phyloP scores from a whole-genome alignment of 2,113 vertebrate genomes.

The Ochotona curzoniae region DNA sequence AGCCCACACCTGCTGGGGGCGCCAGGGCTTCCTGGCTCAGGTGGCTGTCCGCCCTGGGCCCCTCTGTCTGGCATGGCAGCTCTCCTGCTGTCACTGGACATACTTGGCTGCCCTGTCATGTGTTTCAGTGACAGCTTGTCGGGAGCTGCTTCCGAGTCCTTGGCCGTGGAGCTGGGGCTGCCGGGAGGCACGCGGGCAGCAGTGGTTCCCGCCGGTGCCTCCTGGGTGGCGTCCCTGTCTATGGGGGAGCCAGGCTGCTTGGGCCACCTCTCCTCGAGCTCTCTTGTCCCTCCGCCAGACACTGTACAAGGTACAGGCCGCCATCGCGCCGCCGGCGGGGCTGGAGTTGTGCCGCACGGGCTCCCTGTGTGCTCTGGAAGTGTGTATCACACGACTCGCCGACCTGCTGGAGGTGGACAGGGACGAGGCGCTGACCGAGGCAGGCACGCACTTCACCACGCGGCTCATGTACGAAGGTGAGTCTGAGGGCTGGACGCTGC shows the following conservation, averaged over 20 bases:
- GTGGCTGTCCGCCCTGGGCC: too few relatives aligned
- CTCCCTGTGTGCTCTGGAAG: slow-evolving; percentile 93
- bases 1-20: too few relatives aligned
- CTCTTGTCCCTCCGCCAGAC: slow-evolving; percentile 87
- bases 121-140: too few relatives aligned
- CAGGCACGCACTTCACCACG: slow-evolving; percentile 90
- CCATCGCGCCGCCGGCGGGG: slow-evolving; percentile 91
- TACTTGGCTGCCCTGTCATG: too few relatives aligned
- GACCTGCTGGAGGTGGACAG: slow-evolving; percentile 90
- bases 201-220: too few relatives aligned
- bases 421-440: slow-evolving; percentile 91
- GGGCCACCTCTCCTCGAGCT: neutral
- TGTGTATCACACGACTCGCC: slow-evolving; percentile 92
- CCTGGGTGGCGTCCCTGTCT: too few relatives aligned
- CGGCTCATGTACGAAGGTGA: slow-evolving; percentile 98
- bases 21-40: too few relatives aligned
- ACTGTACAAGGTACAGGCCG: slow-evolving; percentile 91
- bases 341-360: slow-evolving; percentile 93
- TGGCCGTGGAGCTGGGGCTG: too few relatives aligned
- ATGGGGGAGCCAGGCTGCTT: too few relatives aligned
- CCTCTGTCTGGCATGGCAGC: too few relatives aligned
- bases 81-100: too few relatives aligned
- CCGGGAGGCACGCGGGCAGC: neutral
- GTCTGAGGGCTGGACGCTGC: neutral
- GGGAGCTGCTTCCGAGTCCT: too few relatives aligned